Base-by-base conservation (phyloP, 2,797 vertebrate species). In the Chromis chromis region DNA sequence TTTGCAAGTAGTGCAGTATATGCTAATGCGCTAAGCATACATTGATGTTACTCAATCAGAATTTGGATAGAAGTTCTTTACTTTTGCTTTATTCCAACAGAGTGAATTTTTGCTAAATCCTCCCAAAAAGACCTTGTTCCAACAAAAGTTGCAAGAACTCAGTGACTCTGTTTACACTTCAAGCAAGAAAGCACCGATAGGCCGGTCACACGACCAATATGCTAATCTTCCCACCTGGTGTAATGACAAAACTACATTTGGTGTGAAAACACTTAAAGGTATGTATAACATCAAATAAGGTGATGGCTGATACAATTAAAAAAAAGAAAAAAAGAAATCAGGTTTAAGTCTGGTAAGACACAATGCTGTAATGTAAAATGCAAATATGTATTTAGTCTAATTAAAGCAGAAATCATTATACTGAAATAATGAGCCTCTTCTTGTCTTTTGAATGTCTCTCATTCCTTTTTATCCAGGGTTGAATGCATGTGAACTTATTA, bases 121-220 rank as follows among this genome's bases (percentile, higher is more conserved):
- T 19, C 87, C 86, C 42, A 79, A 70, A 31, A 94, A 93, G 80
- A 95, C 94, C 2, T 14, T 69, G 28, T 96, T 95, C 86, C 94
- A 97, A 73, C 91, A 96, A 79, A 96, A 85, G 90, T 27, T 96
- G 10, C 85, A 91, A 61, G 93, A 96, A 21, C 84, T 92, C 68
- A 91, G 91, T 69, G 96, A 97, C 86, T 84, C 88, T 22, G 55
- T 88, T 39, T 96, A 97, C 84, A 56, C 82, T n/a, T 93, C 92
- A 60, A 90, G 71, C 63, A 83, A 78, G 56, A 83, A 87, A 39
- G 92, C 93, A 9, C 92, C 95, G 0, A 71, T 97, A 58, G 96
- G 96, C 68, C 94, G 76, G 83, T 94, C 95, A 61, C 86, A 80
- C n/a, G 86, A 94, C 84, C 94, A 93, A 3, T 81, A 65, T 0